Percentiles rank a stretch among this genome's conserved stretches.
These are phyloP conservation scores for Ichneumoninae sp. DNA, from an alignment of 2,888 invertebrate species.

Conservation along the genomic window DNA sequence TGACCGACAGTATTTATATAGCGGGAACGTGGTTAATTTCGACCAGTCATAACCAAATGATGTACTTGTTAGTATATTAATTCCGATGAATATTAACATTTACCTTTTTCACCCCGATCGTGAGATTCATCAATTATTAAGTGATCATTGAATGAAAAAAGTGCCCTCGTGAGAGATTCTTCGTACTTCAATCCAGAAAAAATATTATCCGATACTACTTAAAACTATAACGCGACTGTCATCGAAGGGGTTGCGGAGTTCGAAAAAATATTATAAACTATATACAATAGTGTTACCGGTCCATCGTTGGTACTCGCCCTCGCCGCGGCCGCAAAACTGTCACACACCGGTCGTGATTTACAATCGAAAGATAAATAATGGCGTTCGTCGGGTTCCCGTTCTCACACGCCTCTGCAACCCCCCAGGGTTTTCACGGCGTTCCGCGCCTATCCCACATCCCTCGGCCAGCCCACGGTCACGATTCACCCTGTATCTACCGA, in stretches of 20 bases:
- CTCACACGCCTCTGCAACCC: conserved; percentile 48
- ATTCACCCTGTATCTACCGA: conserved; percentile 11
- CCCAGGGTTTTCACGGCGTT: conserved; percentile 9
- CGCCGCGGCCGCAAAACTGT: conserved; percentile 44
- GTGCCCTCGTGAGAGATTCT: neutral
- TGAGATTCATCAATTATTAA: conserved; percentile 14
- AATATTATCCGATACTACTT: neutral
- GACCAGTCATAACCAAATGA: too few relatives aligned
- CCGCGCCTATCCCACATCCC: conserved; percentile 25
- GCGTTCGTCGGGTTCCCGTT: conserved; percentile 36
- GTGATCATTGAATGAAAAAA: neutral
- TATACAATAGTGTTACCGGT: conserved; percentile 24
- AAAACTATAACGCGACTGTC: conserved; percentile 28
- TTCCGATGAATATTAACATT: too few relatives aligned
- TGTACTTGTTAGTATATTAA: too few relatives aligned
- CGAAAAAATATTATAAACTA: conserved; percentile 35
- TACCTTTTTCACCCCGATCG: neutral
- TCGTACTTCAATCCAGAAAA: neutral
- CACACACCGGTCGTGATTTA: conserved; percentile 59
- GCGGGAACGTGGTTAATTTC: too few relatives aligned
- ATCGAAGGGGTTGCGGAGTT: conserved; percentile 43
- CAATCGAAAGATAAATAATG: conserved; percentile 67
- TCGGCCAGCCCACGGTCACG: conserved; percentile 21
- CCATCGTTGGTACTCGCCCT: conserved; percentile 25
- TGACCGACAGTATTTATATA: too few relatives aligned